phyloP scores from a whole-genome alignment of 2,797 vertebrate species.

The Hoplostethus atlanticus region DNA sequence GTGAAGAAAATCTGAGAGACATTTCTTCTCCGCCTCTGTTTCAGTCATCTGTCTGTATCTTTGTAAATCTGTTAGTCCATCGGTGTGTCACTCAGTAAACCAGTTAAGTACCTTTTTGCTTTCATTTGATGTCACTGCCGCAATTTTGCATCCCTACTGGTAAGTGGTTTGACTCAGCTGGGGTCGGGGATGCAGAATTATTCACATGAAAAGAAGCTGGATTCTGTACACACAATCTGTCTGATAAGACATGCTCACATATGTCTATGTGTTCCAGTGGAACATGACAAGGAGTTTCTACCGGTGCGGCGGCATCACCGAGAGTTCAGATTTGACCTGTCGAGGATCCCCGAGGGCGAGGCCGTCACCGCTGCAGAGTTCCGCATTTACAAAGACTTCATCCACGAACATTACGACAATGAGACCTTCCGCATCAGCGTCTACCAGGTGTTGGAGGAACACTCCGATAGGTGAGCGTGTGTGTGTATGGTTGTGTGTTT shows the following conservation, averaged over 20 bases:
- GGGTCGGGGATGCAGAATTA: no score
- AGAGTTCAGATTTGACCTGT: slow-evolving; percentile 96
- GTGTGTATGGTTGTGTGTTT: background rate
- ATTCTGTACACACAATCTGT: background rate
- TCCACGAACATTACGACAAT: slow-evolving; percentile 92
- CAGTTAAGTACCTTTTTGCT: slow-evolving; percentile 24
- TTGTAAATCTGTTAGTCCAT: slow-evolving; percentile 34
- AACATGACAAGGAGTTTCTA: slow-evolving; percentile 95
- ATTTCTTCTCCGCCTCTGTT: slow-evolving; percentile 11
- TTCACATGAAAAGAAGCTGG: no score
- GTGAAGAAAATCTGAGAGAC: background rate
- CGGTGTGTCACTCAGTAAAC: background rate
- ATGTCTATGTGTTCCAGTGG: slow-evolving; percentile 84
- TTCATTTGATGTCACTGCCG: slow-evolving; percentile 2
- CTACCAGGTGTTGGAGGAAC: slow-evolving; percentile 97
- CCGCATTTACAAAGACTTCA: slow-evolving; percentile 97
- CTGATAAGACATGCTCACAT: background rate
- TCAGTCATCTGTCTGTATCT: slow-evolving; percentile 32
- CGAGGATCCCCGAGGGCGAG: slow-evolving; percentile 96
- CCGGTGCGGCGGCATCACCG: slow-evolving; percentile 93
- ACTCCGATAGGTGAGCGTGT: slow-evolving; percentile 90
- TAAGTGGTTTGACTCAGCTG: no score
- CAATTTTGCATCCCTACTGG: background rate
- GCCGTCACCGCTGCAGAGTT: slow-evolving; percentile 96
- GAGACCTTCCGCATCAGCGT: slow-evolving; percentile 96